Percentiles rank a stretch among this genome's conserved stretches.
Evolutionary conservation across 2,888 invertebrate genomes (phyloP).

Genomic region (Calliscelio sp.): DNA sequence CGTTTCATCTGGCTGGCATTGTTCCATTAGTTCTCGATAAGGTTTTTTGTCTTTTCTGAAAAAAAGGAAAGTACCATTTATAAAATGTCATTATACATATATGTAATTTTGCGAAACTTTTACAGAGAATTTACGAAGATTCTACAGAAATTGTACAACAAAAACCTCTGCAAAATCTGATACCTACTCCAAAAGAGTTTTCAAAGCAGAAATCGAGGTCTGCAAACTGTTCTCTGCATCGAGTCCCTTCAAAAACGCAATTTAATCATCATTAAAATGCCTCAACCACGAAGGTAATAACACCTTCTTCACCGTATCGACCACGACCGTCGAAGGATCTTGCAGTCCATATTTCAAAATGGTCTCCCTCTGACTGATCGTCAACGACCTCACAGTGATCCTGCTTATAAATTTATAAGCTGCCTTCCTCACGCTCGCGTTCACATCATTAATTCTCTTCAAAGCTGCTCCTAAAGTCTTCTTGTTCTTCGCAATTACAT

Average conservation of each 20-base stretch:
- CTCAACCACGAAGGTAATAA: constrained; percentile 92
- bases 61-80: constrained; percentile 3
- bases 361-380: constrained; percentile 89
- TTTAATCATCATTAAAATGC: constrained; percentile 90
- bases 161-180: too few species aligned
- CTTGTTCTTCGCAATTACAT: constrained; percentile 91
- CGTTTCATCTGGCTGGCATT: constrained; percentile 85
- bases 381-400: constrained; percentile 87
- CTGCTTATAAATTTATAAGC: constrained; percentile 87
- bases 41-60: constrained; percentile 77
- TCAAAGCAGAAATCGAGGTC: constrained; percentile 87
- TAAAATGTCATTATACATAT: not conserved
- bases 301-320: constrained; percentile 86
- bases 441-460: constrained; percentile 91
- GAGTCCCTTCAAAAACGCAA: constrained; percentile 90
- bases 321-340: constrained; percentile 87
- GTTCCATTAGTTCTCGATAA: constrained; percentile 82
- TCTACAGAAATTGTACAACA: too few species aligned
- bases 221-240: constrained; percentile 91
- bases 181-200: constrained; percentile 87
- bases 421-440: constrained; percentile 90
- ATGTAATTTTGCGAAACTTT: not conserved
- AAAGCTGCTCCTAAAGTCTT: constrained; percentile 91
- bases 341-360: constrained; percentile 89
- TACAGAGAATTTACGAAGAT: not conserved